Base-by-base conservation (phyloP, 1,140 invertebrate species). In the Trichonephila inaurata region DNA sequence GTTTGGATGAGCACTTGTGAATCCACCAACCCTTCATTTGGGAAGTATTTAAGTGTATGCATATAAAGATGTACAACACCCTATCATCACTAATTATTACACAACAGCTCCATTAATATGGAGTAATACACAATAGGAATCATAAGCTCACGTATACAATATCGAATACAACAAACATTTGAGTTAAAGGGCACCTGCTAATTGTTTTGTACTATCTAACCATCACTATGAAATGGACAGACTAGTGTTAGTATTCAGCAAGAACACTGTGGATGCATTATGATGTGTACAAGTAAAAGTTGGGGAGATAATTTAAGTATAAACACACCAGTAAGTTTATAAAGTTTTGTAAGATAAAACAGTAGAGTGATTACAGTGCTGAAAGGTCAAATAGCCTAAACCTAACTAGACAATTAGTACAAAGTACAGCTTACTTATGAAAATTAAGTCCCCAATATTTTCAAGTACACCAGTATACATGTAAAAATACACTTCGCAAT, bases 191-290 rank as follows among this genome's bases (percentile, higher is more conserved):
- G 93, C 93, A 94, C 93, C 93, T 94, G 92, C 92, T 93, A 93
- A 93, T 92, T 94, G 86, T 94, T 94, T 94, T 94, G 93, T 94
- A 94, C 93, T 94, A 90, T 90, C 93, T 94, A 94, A 93, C 92
- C 92, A 93, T 93, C 92, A 93, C 88, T 90, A 94, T 94, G 88
- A 94, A 94, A 90, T 94, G 93, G 93, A 94, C 93, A 94, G 86
- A 94, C 87, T 90, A 94, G 88, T 94, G 72, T 94, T 94, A 94
- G 93, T 89, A 94, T 94, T 94, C 87, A 92, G 91, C 83, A 92
- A 92, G 91, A 92, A 92, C 91, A 88, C 86, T 88, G 66, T 88
- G 81, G 82, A 92, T 92, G 91, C 91, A 92, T 85, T 58, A 86
- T 85, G 40, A 86, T 51, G 82, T 86, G 91, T 92, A 93, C 92